Conservation (phyloP, 2,797 vertebrate genomes). For the Melanotaenia parkinsoni region DNA sequence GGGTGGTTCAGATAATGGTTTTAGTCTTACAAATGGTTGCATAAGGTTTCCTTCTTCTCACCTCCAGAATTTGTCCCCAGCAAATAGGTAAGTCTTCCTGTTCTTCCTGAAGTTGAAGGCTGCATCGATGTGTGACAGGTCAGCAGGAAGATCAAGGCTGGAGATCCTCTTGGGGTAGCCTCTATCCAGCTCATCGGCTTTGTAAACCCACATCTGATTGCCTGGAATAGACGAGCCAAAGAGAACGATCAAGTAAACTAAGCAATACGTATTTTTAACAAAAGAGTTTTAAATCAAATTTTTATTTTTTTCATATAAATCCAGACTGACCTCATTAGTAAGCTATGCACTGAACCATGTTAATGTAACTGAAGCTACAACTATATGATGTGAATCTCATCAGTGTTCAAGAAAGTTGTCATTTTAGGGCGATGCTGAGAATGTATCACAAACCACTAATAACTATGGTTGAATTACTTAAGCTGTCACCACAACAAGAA, state of each 20-base stretch:
- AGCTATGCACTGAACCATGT: slow-evolving; percentile 15
- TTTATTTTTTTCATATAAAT: slow-evolving; percentile 10
- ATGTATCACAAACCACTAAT: slow-evolving; percentile 72
- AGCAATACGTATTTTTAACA: slow-evolving; percentile 6
- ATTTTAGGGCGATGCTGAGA: slow-evolving; percentile 62
- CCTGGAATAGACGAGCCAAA: slow-evolving; percentile 75
- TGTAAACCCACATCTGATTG: slow-evolving; percentile 94
- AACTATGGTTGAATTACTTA: slow-evolving; percentile 53
- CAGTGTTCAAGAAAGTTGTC: slow-evolving; percentile 49
- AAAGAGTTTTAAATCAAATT: not conserved
- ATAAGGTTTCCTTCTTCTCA: slow-evolving; percentile 65
- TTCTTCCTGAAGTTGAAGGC: slow-evolving; percentile 95
- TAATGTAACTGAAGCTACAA: slow-evolving; percentile 26
- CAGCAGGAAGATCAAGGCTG: slow-evolving; percentile 88
- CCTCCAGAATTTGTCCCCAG: slow-evolving; percentile 97
- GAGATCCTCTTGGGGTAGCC: slow-evolving; percentile 93
- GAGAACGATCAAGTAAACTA: not conserved
- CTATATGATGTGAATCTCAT: slow-evolving; percentile 40
- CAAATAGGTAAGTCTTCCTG: slow-evolving; percentile 94
- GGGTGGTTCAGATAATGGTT: slow-evolving; percentile 6
- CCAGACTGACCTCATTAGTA: slow-evolving; percentile 12
- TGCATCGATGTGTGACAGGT: slow-evolving; percentile 89
- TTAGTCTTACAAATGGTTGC: slow-evolving; percentile 3
- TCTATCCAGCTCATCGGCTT: slow-evolving; percentile 88
- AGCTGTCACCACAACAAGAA: slow-evolving; percentile 39